Percentiles rank a stretch among this genome's conserved stretches.
Conservation (phyloP, 2,888 invertebrate genomes). For the Timandra comae region DNA sequence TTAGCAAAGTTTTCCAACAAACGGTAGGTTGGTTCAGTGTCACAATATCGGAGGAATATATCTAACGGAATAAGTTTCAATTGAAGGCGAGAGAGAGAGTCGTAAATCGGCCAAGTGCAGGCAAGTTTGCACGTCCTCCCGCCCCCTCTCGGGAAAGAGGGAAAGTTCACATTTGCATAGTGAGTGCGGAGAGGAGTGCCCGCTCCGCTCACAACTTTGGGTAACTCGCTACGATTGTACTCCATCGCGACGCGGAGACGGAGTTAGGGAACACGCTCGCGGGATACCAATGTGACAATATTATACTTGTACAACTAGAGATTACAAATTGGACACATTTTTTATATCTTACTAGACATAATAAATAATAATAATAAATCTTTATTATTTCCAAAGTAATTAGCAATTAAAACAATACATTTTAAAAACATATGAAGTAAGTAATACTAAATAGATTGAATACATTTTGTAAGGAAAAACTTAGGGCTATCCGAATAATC, state of each 20-base stretch:
- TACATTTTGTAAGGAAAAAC: no score
- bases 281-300: no score
- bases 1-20: neutral
- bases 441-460: no score
- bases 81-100: slow-evolving; percentile 39
- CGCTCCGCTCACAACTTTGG: slow-evolving; percentile 32
- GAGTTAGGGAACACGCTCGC: no score
- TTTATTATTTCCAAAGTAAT: slow-evolving; percentile 1
- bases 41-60: slow-evolving; percentile 7
- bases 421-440: neutral
- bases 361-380: no score
- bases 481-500: no score
- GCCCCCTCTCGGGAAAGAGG: slow-evolving; percentile 39
- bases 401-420: no score
- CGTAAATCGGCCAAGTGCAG: slow-evolving; percentile 71
- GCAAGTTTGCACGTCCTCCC: slow-evolving; percentile 24
- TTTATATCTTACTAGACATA: no score
- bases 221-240: slow-evolving; percentile 28
- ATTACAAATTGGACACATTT: no score
- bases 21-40: neutral
- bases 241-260: slow-evolving; percentile 8
- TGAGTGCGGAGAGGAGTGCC: slow-evolving; percentile 27
- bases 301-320: no score
- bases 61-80: slow-evolving; percentile 39
- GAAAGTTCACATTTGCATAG: slow-evolving; percentile 71